phyloP scores from a whole-genome alignment of 35 echinoderm and acorn worm genomes.

The Ophioderma brevispina region DNA sequence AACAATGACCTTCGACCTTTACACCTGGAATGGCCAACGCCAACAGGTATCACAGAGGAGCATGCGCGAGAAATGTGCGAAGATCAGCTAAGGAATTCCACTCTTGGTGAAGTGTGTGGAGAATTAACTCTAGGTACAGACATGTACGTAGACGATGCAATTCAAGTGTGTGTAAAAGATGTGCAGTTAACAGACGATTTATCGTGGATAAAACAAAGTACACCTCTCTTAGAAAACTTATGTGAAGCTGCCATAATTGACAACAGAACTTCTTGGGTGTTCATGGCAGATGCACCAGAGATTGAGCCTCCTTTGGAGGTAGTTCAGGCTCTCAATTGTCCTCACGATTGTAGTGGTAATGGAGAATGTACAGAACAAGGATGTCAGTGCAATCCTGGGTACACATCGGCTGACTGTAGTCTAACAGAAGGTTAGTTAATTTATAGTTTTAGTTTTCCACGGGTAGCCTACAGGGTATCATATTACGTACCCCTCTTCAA shows the following conservation, averaged over 20 bases:
- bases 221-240: constrained; percentile 80
- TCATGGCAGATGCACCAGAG: constrained; percentile 18
- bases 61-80: constrained; percentile 89
- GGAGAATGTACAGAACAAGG: constrained; percentile 67
- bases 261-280: constrained; percentile 44
- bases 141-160: constrained; percentile 80
- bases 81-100: constrained; percentile 56
- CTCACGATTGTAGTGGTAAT: constrained; percentile 82
- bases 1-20: constrained; percentile 56
- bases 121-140: constrained; percentile 36
- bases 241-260: constrained; percentile 76
- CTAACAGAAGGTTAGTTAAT: constrained; percentile 59
- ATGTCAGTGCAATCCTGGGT: constrained; percentile 71
- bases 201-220: constrained; percentile 74
- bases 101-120: constrained; percentile 60
- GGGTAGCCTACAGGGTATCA: too few species aligned
- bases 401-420: constrained; percentile 63
- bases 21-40: constrained; percentile 74
- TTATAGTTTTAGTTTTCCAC: too few species aligned
- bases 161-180: constrained; percentile 85
- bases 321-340: constrained; percentile 77
- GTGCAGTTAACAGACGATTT: constrained; percentile 93
- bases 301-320: constrained; percentile 29
- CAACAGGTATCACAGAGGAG: constrained; percentile 74
- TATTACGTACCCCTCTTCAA: too few species aligned